Percentiles rank a stretch among this genome's conserved stretches.
Conservation (phyloP, 2,113 vertebrate genomes). For the Megaceryle torquata region DNA sequence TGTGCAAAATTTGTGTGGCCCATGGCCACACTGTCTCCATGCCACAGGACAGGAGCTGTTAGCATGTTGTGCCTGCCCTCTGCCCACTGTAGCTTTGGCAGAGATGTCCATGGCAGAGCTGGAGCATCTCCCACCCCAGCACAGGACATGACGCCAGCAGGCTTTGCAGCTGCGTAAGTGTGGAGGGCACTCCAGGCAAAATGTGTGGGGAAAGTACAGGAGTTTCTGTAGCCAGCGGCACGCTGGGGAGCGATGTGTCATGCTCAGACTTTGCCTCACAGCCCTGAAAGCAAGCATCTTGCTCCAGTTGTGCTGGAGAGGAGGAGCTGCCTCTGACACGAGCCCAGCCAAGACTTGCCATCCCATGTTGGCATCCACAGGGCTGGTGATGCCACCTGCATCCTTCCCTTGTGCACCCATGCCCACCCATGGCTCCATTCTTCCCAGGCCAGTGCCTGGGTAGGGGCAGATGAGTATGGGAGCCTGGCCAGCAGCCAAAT, state of each 20-base stretch:
- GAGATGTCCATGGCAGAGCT: not conserved
- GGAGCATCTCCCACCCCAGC: fast-evolving
- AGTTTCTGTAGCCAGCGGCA: slow-evolving; percentile 20
- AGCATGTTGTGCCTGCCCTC: not conserved
- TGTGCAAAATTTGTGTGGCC: not conserved
- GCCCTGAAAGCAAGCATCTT: not conserved
- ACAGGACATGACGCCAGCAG: fast-evolving
- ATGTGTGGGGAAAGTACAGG: slow-evolving; percentile 7
- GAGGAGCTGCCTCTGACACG: not conserved
- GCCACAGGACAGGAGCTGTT: fast-evolving
- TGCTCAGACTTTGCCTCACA: not conserved
- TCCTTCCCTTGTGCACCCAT: not conserved
- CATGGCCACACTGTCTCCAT: fast-evolving
- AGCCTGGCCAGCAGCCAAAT: slow-evolving; percentile 28
- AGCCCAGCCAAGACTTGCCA: not conserved
- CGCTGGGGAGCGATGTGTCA: fast-evolving
- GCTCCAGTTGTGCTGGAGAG: not conserved
- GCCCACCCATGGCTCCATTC: fast-evolving
- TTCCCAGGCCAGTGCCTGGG: not conserved
- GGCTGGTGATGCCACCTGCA: not conserved
- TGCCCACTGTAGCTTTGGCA: fast-evolving
- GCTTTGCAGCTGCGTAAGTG: not conserved
- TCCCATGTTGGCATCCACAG: not conserved
- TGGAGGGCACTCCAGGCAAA: not conserved
- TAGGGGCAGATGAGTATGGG: not conserved